Percentiles rank a stretch among this genome's conserved stretches.
Evolutionary conservation across 2,113 vertebrate species (phyloP).

Genomic region (Glaucomys volans): DNA sequence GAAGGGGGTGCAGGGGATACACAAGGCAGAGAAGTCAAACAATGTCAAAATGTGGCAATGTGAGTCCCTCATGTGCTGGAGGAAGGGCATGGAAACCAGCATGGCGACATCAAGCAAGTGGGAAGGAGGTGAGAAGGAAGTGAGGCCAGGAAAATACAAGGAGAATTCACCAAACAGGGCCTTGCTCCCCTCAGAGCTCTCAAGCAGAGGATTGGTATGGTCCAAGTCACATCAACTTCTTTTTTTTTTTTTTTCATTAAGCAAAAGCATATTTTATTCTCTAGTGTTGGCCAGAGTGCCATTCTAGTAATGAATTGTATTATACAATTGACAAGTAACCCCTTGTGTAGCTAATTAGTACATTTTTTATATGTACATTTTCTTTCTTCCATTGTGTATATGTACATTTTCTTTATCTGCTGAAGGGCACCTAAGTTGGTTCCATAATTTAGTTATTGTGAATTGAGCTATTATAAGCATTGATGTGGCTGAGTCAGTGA

Average conservation of each 20-base stretch:
- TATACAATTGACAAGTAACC: conserved; percentile 25
- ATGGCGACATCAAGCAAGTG: neutral
- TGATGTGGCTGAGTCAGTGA: too few relatives aligned
- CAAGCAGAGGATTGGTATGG: neutral
- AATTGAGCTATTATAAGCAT: too few relatives aligned
- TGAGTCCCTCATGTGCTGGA: neutral
- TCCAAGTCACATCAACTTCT: neutral
- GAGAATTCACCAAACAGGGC: accelerated
- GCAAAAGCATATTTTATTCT: conserved; percentile 34
- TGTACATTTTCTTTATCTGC: too few relatives aligned
- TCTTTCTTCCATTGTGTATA: too few relatives aligned
- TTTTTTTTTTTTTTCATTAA: too few relatives aligned
- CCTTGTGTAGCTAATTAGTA: conserved; percentile 40
- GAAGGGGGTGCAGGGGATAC: neutral
- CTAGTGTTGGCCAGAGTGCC: neutral
- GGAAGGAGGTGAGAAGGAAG: neutral
- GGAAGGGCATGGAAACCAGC: neutral
- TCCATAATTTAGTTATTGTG: too few relatives aligned
- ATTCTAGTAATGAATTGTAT: conserved; percentile 1
- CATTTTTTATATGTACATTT: too few relatives aligned
- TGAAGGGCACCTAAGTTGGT: too few relatives aligned
- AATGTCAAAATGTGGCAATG: neutral
- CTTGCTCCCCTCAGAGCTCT: neutral
- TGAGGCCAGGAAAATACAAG: neutral
- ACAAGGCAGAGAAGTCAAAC: neutral